Percentiles rank a stretch among this genome's conserved stretches.
Conservation (phyloP, 2,113 vertebrate species). For the Hemichromis elongatus region DNA sequence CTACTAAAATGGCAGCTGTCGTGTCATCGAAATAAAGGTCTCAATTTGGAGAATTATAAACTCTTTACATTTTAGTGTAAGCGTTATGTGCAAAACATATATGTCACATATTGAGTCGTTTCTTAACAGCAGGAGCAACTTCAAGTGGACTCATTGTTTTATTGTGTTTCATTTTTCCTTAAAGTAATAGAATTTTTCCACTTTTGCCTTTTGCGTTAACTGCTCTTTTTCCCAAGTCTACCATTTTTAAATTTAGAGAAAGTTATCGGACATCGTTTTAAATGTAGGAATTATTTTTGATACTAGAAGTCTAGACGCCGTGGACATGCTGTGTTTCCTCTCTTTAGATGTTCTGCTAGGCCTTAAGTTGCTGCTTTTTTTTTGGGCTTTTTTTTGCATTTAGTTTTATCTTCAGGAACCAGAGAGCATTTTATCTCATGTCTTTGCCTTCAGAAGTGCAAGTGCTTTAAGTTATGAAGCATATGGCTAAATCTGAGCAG, state of each 20-base stretch:
- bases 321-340: neutral
- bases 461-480: neutral
- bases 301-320: neutral
- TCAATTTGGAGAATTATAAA: neutral
- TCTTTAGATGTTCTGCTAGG: neutral
- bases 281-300: neutral
- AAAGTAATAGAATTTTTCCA: neutral
- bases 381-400: neutral
- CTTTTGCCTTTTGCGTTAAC: neutral
- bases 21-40: neutral
- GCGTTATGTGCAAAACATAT: neutral
- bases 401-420: neutral
- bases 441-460: neutral
- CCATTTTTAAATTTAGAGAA: neutral
- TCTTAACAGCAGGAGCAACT: neutral
- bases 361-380: neutral
- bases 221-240: neutral
- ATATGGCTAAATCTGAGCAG: neutral
- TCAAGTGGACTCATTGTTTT: neutral
- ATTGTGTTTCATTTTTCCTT: neutral
- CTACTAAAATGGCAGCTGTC: neutral
- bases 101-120: neutral
- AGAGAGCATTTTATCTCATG: neutral
- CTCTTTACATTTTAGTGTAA: rapidly evolving
- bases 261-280: neutral